These are phyloP conservation scores for Siderastrea siderea DNA, from an alignment of 92 coral and sea anemone genomes.

Conservation along the genomic window DNA sequence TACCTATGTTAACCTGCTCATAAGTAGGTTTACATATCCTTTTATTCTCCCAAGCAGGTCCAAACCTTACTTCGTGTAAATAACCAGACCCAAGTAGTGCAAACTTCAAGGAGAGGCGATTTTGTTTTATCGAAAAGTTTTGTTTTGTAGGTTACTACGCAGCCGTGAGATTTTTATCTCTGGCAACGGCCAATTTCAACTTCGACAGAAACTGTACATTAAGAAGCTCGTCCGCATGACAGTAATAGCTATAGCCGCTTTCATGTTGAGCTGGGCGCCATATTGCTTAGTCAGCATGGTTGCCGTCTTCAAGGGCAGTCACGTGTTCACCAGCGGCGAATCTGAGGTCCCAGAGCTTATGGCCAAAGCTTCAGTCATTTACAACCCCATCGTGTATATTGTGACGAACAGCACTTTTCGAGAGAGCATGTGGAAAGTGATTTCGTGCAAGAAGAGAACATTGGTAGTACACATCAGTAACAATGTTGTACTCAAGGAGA, in stretches of 20 bases:
- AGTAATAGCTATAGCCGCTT: slow-evolving; percentile 61
- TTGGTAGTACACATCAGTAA: slow-evolving; percentile 2
- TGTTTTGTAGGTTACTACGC: slow-evolving; percentile 28
- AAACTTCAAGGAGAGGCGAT: background rate
- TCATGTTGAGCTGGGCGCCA: slow-evolving; percentile 82
- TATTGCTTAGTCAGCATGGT: slow-evolving; percentile 71
- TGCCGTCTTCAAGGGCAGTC: slow-evolving; percentile 56
- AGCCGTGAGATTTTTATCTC: slow-evolving; percentile 21
- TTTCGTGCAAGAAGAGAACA: slow-evolving; percentile 3
- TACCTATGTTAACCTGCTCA: too few relatives aligned
- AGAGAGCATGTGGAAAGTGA: slow-evolving; percentile 18
- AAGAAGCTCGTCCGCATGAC: slow-evolving; percentile 67
- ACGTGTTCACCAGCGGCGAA: slow-evolving; percentile 52
- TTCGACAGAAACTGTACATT: slow-evolving; percentile 43
- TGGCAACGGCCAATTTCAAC: slow-evolving; percentile 1
- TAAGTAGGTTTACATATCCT: background rate
- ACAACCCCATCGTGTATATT: slow-evolving; percentile 75
- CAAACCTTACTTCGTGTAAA: too few relatives aligned
- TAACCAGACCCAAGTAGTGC: background rate
- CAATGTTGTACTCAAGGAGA: slow-evolving; percentile 3
- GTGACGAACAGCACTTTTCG: slow-evolving; percentile 60
- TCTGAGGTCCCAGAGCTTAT: slow-evolving; percentile 75
- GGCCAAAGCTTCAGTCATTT: slow-evolving; percentile 84
- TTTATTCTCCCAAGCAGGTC: too few relatives aligned
- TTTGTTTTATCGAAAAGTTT: too few relatives aligned